phyloP scores from a whole-genome alignment of 2,113 vertebrate species.

The Typhlomys cinereus region DNA sequence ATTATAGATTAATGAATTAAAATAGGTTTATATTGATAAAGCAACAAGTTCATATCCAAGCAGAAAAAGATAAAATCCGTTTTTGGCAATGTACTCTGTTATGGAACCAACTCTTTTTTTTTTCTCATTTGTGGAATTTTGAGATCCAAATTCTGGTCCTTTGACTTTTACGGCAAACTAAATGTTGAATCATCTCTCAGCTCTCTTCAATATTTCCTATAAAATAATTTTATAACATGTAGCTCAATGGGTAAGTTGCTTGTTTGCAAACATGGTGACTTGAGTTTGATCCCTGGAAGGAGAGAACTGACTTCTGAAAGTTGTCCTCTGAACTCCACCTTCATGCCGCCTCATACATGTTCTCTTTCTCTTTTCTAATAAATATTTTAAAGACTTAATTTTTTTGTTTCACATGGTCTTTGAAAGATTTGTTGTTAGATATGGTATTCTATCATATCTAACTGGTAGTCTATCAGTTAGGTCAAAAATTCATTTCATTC shows the following conservation, averaged over 20 bases:
- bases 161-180: too few species aligned
- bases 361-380: too few species aligned
- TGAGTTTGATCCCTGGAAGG: too few species aligned
- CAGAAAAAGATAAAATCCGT: not conserved
- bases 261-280: too few species aligned
- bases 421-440: constrained; percentile 26
- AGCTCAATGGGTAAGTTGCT: too few species aligned
- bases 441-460: too few species aligned
- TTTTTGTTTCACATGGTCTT: constrained; percentile 7
- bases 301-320: too few species aligned
- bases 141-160: too few species aligned
- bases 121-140: too few species aligned
- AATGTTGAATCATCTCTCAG: too few species aligned
- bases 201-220: not conserved
- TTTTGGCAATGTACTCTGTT: not conserved
- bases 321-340: too few species aligned
- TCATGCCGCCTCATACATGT: too few species aligned
- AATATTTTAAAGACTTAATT: not conserved
- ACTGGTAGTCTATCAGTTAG: not conserved
- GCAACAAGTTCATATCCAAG: not conserved
- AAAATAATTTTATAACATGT: not conserved
- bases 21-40: constrained; percentile 18
- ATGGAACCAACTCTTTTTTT: not conserved
- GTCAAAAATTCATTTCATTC: constrained; percentile 8
- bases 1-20: not conserved